Conservation (phyloP, 2,113 vertebrate species). For the Otus sunia region DNA sequence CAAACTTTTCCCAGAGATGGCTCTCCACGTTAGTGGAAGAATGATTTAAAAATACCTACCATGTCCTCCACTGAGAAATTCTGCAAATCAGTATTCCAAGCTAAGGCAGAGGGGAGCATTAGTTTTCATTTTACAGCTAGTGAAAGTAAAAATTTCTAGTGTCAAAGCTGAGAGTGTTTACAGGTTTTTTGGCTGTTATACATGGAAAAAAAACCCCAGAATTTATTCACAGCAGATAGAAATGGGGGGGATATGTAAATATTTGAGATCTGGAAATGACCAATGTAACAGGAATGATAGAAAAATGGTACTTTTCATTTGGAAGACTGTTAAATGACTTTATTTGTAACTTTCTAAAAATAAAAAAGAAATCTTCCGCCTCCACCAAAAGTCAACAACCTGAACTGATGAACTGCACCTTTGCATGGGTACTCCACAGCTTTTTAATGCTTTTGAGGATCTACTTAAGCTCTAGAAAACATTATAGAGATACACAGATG, state of each 20-base stretch:
- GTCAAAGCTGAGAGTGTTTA: neutral
- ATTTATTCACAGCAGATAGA: neutral
- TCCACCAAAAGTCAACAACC: neutral
- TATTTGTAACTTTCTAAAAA: neutral
- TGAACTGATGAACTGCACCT: neutral
- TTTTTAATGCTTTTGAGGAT: neutral
- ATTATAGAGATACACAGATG: neutral
- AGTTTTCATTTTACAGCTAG: neutral
- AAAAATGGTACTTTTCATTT: neutral
- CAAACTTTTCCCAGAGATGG: constrained; percentile 29
- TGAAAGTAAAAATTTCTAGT: neutral
- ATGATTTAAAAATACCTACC: neutral
- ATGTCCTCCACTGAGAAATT: neutral
- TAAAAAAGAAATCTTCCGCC: neutral
- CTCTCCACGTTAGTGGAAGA: constrained; percentile 1
- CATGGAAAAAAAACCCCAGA: neutral
- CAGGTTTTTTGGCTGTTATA: neutral
- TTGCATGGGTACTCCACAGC: neutral
- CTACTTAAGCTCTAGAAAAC: neutral
- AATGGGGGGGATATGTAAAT: neutral
- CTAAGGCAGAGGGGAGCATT: neutral
- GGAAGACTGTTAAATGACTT: neutral
- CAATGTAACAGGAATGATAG: neutral
- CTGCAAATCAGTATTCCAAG: neutral
- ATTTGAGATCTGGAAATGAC: neutral